phyloP scores from a whole-genome alignment of 2,113 vertebrate genomes.

The Jaculus jaculus region DNA sequence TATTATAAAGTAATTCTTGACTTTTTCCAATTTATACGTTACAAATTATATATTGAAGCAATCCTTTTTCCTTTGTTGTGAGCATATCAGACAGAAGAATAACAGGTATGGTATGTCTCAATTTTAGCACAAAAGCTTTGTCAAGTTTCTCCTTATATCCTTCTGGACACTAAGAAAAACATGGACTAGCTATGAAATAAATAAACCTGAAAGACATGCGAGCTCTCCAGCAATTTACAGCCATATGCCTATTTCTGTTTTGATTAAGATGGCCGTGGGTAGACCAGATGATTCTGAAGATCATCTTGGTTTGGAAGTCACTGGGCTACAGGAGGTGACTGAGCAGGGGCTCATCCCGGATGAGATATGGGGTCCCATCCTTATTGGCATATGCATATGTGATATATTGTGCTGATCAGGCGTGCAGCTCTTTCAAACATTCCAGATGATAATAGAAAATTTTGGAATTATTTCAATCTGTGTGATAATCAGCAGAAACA shows the following conservation, averaged over 20 bases:
- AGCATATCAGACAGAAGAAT: not conserved
- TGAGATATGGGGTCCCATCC: not conserved
- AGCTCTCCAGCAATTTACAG: not conserved
- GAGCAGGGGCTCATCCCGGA: not conserved
- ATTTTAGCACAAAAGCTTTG: not conserved
- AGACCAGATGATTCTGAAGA: not conserved
- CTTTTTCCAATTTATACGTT: not conserved
- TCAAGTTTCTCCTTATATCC: not conserved
- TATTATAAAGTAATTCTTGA: constrained; percentile 24
- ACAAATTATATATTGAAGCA: not conserved
- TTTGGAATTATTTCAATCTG: not conserved
- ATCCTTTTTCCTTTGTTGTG: not conserved
- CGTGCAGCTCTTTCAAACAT: not conserved
- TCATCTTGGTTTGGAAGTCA: not conserved
- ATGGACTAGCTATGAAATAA: not conserved
- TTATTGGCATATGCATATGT: not conserved
- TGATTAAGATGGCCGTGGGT: not conserved
- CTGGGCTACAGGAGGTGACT: not conserved
- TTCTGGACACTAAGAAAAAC: not conserved
- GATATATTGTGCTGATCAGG: not conserved
- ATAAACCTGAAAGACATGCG: not conserved
- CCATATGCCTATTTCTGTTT: not conserved
- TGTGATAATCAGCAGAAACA: not conserved
- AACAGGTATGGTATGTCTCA: not conserved
- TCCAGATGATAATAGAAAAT: not conserved